These are phyloP conservation scores for Diabrotica undecimpunctata DNA, from an alignment of 1,140 invertebrate genomes.

Conservation along the genomic window DNA sequence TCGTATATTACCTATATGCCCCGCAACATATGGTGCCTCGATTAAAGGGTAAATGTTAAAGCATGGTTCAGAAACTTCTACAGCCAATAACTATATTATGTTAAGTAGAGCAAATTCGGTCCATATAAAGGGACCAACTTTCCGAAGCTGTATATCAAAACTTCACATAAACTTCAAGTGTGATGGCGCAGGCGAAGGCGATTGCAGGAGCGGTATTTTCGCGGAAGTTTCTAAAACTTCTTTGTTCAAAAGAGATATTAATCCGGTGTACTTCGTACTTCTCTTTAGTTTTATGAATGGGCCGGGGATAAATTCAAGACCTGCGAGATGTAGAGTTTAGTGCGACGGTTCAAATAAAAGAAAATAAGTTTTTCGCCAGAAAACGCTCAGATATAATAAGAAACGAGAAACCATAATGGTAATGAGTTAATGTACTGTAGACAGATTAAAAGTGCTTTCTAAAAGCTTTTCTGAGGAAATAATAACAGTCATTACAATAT, in stretches of 20 bases:
- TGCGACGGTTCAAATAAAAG: not conserved
- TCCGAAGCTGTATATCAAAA: constrained; percentile 20
- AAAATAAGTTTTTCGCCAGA: not conserved
- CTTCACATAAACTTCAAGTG: constrained; percentile 16
- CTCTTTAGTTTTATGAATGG: not conserved
- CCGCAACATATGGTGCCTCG: constrained; percentile 24
- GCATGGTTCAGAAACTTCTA: constrained; percentile 25
- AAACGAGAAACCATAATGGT: too few relatives aligned
- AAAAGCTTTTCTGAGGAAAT: too few relatives aligned
- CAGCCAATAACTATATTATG: constrained; percentile 27
- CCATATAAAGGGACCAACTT: constrained; percentile 17
- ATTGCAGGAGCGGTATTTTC: not conserved
- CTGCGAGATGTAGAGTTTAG: not conserved
- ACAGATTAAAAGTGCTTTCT: too few relatives aligned
- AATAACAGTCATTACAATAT: too few relatives aligned
- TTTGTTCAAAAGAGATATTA: constrained; percentile 1
- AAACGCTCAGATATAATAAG: not conserved
- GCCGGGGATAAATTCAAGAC: not conserved
- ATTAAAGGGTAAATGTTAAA: constrained; percentile 29
- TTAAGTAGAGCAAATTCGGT: constrained; percentile 22
- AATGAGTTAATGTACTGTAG: too few relatives aligned
- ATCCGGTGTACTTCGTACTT: constrained; percentile 1
- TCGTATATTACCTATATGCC: constrained; percentile 28
- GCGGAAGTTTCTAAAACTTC: not conserved
- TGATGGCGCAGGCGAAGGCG: not conserved